phyloP scores from a whole-genome alignment of 2,888 invertebrate genomes.

The Euplexia lucipara region DNA sequence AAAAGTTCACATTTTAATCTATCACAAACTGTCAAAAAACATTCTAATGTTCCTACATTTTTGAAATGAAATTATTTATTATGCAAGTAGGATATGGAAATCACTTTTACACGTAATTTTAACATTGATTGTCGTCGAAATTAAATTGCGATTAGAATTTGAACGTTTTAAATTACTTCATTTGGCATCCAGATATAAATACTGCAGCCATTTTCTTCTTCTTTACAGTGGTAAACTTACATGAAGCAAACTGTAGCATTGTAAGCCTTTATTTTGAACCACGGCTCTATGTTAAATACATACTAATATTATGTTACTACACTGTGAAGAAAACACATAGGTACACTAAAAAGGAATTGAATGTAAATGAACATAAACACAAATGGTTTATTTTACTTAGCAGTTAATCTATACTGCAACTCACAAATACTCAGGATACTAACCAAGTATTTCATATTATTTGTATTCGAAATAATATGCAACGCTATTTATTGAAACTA shows the following conservation, averaged over 20 bases:
- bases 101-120: too few relatives aligned
- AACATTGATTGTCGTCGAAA: too few relatives aligned
- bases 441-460: slow-evolving; percentile 59
- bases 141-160: too few relatives aligned
- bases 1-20: too few relatives aligned
- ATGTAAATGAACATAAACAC: slow-evolving; percentile 46
- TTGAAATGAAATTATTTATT: too few relatives aligned
- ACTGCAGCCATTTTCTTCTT: too few relatives aligned
- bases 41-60: too few relatives aligned
- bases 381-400: slow-evolving; percentile 31
- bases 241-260: slow-evolving; percentile 18
- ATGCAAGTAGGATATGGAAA: too few relatives aligned
- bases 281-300: slow-evolving; percentile 17
- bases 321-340: slow-evolving; percentile 29
- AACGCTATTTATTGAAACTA: slow-evolving; percentile 65
- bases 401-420: slow-evolving; percentile 48
- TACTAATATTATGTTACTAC: slow-evolving; percentile 20
- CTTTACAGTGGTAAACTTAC: too few relatives aligned
- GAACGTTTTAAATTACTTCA: too few relatives aligned
- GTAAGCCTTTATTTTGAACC: slow-evolving; percentile 25
- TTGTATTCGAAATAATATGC: slow-evolving; percentile 57
- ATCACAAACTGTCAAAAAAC: too few relatives aligned
- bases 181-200: too few relatives aligned
- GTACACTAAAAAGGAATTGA: slow-evolving; percentile 32
- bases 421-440: slow-evolving; percentile 73